Base-by-base conservation (phyloP, 2,797 vertebrate species). In the Malacoctenus gilli region DNA sequence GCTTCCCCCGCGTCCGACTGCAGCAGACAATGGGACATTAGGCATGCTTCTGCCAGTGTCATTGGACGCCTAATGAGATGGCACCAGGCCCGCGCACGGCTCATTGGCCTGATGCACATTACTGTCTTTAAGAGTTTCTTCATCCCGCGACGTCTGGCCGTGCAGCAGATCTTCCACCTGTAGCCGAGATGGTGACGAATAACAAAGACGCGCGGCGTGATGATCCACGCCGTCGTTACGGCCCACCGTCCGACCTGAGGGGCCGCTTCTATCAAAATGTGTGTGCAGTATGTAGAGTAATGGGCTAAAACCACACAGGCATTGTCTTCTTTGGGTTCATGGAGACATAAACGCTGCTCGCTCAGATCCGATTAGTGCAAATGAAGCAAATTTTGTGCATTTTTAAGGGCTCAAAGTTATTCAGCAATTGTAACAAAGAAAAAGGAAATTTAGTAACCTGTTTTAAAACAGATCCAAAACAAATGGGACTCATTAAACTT, bases 91-190 rank as follows among this genome's bases (percentile, higher is more conserved):
- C 68, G 44, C 66, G 73, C 76, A 87, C 72, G 87, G 76, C 85
- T 90, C 89, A 88, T 89, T 89, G 85, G 85, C 83, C 75, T 84
- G 79, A 85, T 75, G 79, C 75, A 85, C 83, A 85, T 86, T 86
- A 82, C 83, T 85, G 75, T 75, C 80, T 77, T 69, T 83, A 77
- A 88, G 83, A 82, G 80, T 87, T 89, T 77, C 71, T 75, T 83
- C 82, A 84, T 81, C 73, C 82, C 47, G 56, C 60, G 60, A 70
- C 62, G 63, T 74, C 70, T 23, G 55, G 64, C 66, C 75, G 75
- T 82, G 85, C 85, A 78, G 83, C 75, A 61, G 60, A 83, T 84
- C 72, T 58, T 78, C 66, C 80, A 87, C 84, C 85, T 87, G 84
- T 73, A 71, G 65, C 54, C 35, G 59, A 66, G 39, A 83, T 60